Conservation (phyloP, 2,888 invertebrate genomes). For the Pammene aurita region DNA sequence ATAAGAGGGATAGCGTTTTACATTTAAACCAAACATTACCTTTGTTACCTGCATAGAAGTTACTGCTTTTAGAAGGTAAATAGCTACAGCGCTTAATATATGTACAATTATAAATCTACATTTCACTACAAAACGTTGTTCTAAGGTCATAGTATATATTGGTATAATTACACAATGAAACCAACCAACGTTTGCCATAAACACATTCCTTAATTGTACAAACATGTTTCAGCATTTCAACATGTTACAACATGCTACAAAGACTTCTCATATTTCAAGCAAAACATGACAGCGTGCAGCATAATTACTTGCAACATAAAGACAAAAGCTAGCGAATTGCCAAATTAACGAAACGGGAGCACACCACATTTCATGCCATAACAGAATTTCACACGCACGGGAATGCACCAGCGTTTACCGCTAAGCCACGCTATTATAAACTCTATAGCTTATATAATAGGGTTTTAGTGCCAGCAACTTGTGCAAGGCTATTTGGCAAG, state of each 20-base stretch:
- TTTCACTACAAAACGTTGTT: not conserved
- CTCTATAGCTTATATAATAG: conserved; percentile 1
- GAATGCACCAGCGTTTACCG: conserved; percentile 22
- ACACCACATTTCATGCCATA: conserved; percentile 18
- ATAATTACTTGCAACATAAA: conserved; percentile 36
- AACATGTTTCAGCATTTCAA: conserved; percentile 14
- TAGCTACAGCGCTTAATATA: too few species aligned
- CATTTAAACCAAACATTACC: too few species aligned
- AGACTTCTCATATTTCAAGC: conserved; percentile 29
- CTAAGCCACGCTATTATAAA: not conserved
- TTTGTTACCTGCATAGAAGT: too few species aligned
- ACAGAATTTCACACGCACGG: conserved; percentile 32
- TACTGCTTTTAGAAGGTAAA: too few species aligned
- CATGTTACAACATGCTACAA: conserved; percentile 9
- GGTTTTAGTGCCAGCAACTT: conserved; percentile 14
- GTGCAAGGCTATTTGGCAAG: conserved; percentile 39
- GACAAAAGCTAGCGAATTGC: conserved; percentile 37
- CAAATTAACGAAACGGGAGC: conserved; percentile 37
- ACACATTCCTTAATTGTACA: conserved; percentile 18
- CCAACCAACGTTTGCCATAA: conserved; percentile 5
- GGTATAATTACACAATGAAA: conserved; percentile 1
- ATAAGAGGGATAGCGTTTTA: too few species aligned
- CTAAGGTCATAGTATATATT: too few species aligned
- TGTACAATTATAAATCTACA: not conserved
- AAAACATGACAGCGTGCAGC: conserved; percentile 20